Percentiles rank a stretch among this genome's conserved stretches.
phyloP scores from a whole-genome alignment of 2,113 vertebrate genomes.

The Chroicocephalus ridibundus region DNA sequence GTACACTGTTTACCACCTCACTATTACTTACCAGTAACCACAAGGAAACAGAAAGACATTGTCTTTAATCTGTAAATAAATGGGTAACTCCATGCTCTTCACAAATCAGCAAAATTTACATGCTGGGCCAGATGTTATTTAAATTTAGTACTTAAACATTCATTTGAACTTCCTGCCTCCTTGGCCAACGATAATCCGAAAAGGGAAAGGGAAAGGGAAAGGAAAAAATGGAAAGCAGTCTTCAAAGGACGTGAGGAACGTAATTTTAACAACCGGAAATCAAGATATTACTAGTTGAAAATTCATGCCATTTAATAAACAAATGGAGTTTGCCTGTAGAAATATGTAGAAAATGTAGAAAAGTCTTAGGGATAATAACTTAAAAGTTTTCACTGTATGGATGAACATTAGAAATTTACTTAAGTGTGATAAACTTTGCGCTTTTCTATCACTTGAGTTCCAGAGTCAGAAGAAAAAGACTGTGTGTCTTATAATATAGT shows the following conservation, averaged over 20 bases:
- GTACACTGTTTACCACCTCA: not conserved
- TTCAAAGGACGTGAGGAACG: too few species aligned
- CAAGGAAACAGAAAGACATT: not conserved
- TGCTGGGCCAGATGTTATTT: not conserved
- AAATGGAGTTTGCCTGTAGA: not conserved
- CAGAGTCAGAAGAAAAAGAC: not conserved
- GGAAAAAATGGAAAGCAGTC: too few species aligned
- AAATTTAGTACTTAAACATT: not conserved
- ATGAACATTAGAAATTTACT: not conserved
- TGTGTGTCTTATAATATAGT: not conserved
- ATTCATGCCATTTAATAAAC: not conserved
- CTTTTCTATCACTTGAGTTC: not conserved
- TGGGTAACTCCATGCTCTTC: accelerated
- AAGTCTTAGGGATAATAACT: not conserved
- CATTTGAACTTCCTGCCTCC: not conserved
- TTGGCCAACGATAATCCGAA: not conserved
- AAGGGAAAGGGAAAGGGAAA: not conserved
- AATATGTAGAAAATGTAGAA: not conserved
- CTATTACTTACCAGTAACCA: not conserved
- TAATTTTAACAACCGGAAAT: too few species aligned
- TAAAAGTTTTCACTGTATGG: not conserved
- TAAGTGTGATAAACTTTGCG: not conserved
- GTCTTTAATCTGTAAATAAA: not conserved
- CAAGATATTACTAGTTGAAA: not conserved
- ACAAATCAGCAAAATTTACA: not conserved